A percentile compares a stretch with the other conserved stretches of the same genome.
phyloP scores from a whole-genome alignment of 1,140 invertebrate genomes.

The Glossosoma conforme region DNA sequence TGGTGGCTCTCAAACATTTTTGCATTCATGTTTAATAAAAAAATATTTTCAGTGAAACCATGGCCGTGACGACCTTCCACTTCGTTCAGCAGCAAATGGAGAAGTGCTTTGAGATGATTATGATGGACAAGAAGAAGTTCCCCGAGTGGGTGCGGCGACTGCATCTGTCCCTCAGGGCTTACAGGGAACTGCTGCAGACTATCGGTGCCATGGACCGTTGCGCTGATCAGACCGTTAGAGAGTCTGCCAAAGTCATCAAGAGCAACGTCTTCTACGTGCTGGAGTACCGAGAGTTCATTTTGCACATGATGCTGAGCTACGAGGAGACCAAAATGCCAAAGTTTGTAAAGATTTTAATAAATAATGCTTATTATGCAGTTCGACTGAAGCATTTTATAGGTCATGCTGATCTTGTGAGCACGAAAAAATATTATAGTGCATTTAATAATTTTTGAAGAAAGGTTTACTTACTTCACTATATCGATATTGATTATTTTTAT shows the following conservation, averaged over 20 bases:
- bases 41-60: conserved; percentile 67
- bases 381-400: no score
- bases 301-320: conserved; percentile 73
- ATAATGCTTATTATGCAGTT: no score
- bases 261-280: conserved; percentile 90
- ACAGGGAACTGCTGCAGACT: conserved; percentile 69
- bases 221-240: conserved; percentile 60
- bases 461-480: no score
- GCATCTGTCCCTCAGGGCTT: conserved; percentile 67
- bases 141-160: conserved; percentile 76
- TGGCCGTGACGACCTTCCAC: conserved; percentile 86
- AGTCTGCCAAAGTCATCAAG: conserved; percentile 80
- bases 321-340: conserved; percentile 83
- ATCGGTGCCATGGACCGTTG: conserved; percentile 76
- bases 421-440: no score
- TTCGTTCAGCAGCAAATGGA: conserved; percentile 90
- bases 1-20: no score
- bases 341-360: no score
- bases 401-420: no score
- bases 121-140: conserved; percentile 81
- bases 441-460: conserved; percentile 11
- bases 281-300: conserved; percentile 89
- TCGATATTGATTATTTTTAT: no score
- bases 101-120: conserved; percentile 83
- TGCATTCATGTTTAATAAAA: conserved; percentile 10